phyloP scores from a whole-genome alignment of 2,113 vertebrate species.

The Grallaria varia region DNA sequence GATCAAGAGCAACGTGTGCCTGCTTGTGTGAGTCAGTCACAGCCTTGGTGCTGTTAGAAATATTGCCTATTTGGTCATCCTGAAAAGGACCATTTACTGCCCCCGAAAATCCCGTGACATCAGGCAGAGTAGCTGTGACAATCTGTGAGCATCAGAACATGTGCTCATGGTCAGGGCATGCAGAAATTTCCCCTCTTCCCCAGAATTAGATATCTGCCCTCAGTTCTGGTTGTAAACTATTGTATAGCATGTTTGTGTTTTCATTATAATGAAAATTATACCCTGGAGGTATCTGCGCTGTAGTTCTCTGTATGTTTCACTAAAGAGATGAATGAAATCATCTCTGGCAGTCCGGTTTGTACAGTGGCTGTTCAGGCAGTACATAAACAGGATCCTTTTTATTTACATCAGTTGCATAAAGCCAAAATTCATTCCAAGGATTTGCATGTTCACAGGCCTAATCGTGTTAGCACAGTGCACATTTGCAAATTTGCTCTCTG shows the following conservation, averaged over 20 bases:
- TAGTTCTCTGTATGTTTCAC: neutral
- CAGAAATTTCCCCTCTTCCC: neutral
- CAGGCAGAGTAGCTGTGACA: neutral
- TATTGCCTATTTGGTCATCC: neutral
- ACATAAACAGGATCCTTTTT: conserved; percentile 49
- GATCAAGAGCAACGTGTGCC: neutral
- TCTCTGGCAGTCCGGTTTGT: conserved; percentile 19
- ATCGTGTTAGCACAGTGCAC: conserved; percentile 24
- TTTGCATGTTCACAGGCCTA: conserved; percentile 50
- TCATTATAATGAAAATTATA: conserved; percentile 40
- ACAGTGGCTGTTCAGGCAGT: neutral
- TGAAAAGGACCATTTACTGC: neutral
- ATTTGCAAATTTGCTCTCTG: conserved; percentile 28
- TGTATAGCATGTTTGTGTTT: neutral
- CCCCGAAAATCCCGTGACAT: neutral
- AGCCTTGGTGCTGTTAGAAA: neutral
- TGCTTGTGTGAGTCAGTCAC: neutral
- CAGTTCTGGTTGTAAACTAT: neutral
- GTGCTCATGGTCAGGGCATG: neutral
- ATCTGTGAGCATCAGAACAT: neutral
- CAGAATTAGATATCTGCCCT: neutral
- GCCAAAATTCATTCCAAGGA: conserved; percentile 34
- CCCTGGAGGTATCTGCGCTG: neutral
- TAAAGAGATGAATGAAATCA: conserved; percentile 39
- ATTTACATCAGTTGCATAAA: conserved; percentile 38